Evolutionary conservation across 2,797 vertebrate species (phyloP).

Genomic region (Champsocephalus gunnari): DNA sequence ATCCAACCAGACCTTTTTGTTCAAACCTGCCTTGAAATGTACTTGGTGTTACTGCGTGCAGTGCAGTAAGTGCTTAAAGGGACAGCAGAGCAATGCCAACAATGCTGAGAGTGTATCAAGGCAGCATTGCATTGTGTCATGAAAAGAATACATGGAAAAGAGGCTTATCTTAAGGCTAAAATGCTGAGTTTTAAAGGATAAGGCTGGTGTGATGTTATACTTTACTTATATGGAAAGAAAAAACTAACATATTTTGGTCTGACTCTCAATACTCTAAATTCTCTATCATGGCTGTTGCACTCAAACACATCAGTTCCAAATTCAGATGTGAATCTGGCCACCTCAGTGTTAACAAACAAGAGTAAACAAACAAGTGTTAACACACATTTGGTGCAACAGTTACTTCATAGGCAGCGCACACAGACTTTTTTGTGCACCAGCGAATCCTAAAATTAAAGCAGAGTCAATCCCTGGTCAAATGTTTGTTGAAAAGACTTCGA

Average conservation of each 20-base stretch:
- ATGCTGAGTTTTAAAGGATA: not conserved
- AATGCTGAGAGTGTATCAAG: not conserved
- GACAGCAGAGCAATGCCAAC: not conserved
- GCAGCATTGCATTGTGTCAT: not conserved
- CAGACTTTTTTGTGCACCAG: too few relatives aligned
- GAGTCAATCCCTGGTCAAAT: too few relatives aligned
- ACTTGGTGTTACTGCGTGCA: not conserved
- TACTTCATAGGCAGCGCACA: too few relatives aligned
- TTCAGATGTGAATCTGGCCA: conserved; percentile 2
- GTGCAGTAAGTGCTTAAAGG: not conserved
- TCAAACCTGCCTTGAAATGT: not conserved
- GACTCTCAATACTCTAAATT: not conserved
- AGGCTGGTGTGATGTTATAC: not conserved
- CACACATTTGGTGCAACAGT: not conserved
- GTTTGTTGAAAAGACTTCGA: too few relatives aligned
- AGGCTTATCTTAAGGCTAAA: not conserved
- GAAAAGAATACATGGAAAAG: not conserved
- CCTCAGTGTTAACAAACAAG: not conserved
- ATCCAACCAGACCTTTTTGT: not conserved
- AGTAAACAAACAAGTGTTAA: not conserved
- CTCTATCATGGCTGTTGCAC: not conserved
- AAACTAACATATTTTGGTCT: not conserved
- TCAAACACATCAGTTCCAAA: not conserved
- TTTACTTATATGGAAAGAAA: not conserved
- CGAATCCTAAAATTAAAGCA: too few relatives aligned